Conservation (phyloP, 1,140 invertebrate species). For the Papilio polytes region DNA sequence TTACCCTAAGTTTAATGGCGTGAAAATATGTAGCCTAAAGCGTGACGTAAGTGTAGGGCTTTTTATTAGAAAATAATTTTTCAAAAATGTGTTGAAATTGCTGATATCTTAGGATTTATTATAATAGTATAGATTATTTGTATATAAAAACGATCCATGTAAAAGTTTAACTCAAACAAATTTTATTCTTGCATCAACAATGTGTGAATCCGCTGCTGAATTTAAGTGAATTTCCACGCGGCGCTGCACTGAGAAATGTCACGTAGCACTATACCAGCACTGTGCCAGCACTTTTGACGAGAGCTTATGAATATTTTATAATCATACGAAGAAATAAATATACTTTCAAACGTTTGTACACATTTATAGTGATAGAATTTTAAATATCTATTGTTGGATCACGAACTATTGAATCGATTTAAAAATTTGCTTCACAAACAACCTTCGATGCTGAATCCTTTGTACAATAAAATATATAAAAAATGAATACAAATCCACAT, state of each 20-base stretch:
- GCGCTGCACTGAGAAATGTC: neutral
- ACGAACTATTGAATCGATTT: neutral
- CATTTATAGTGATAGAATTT: neutral
- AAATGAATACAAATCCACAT: no score
- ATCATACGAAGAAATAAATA: neutral
- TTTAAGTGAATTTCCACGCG: conserved; percentile 20
- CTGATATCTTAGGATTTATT: no score
- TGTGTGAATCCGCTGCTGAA: conserved; percentile 6
- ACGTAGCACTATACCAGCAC: neutral
- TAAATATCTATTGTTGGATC: neutral
- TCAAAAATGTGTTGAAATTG: no score
- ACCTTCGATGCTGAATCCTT: no score
- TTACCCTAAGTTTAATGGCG: no score
- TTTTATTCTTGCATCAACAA: neutral
- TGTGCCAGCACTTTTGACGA: neutral
- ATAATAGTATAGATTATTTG: no score
- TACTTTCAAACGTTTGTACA: conserved; percentile 5
- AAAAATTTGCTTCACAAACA: no score
- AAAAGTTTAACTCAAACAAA: neutral
- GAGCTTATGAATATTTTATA: conserved; percentile 11
- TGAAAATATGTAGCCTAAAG: no score
- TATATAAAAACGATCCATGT: neutral
- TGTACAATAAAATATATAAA: no score
- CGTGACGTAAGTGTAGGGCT: no score
- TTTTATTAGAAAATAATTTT: no score